Percentiles rank a stretch among this genome's conserved stretches.
Conservation (phyloP, 2,888 invertebrate genomes). For the Drosophila affinis region DNA sequence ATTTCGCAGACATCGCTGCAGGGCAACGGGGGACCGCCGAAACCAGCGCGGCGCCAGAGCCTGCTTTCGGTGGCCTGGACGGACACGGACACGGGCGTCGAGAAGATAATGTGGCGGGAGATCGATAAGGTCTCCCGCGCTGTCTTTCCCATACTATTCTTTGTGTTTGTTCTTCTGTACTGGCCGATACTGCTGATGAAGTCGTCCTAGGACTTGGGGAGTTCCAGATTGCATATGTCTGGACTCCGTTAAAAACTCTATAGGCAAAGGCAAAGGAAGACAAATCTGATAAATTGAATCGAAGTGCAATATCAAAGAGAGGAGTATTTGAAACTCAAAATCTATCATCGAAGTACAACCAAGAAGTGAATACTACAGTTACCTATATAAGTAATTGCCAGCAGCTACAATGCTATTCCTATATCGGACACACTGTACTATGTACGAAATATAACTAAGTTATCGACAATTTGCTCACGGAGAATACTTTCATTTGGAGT, state of each 20-base stretch:
- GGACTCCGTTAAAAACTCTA: conserved; percentile 81
- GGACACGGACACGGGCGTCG: conserved; percentile 88
- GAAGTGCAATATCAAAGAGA: conserved; percentile 6
- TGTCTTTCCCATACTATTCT: conserved; percentile 91
- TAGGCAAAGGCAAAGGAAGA: not conserved
- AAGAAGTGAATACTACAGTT: conserved; percentile 35
- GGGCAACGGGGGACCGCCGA: conserved; percentile 84
- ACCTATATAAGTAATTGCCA: conserved; percentile 33
- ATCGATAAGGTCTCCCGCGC: conserved; percentile 91
- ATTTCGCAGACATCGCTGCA: conserved; percentile 82
- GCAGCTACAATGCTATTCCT: conserved; percentile 2
- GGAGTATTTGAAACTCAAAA: conserved; percentile 13
- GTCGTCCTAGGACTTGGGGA: conserved; percentile 85
- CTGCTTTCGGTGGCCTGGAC: conserved; percentile 86
- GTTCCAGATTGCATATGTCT: conserved; percentile 82
- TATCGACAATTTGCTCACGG: conserved; percentile 39
- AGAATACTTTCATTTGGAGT: conserved; percentile 22
- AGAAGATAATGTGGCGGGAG: conserved; percentile 90
- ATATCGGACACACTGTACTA: conserved; percentile 19
- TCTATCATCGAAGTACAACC: conserved; percentile 37
- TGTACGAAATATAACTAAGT: conserved; percentile 28
- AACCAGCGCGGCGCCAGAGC: conserved; percentile 83
- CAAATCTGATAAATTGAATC: conserved; percentile 9
- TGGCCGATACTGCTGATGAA: conserved; percentile 91
- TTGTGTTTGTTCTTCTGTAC: conserved; percentile 90